Base-by-base conservation (phyloP, 1,140 invertebrate genomes). In the Plodia interpunctella region DNA sequence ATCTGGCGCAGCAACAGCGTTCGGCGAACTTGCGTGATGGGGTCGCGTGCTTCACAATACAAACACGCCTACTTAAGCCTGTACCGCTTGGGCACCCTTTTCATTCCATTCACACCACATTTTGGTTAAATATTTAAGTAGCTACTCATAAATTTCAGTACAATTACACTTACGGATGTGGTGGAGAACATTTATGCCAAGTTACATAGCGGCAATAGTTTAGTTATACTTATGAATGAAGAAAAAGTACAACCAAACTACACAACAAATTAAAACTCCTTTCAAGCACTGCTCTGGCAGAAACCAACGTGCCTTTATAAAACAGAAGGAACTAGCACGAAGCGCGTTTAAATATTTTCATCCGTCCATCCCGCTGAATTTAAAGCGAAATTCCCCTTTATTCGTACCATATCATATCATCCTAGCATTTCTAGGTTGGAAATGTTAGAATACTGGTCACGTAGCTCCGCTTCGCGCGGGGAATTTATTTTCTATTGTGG, bases 401-500 rank as follows among this genome's bases (percentile, higher is more conserved):
- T 17, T 44, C 5, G 4, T 35, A 9, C 32, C 13, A 44, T 44
- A 5, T 17, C n/a, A 13, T 15, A 15, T 44, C 38, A 15, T 44
- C 15, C 38, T 44, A 44, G 38, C n/a, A 44, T 44, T n/a, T 6
- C 35, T 38, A 38, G 35, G 5, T 38, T 11, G n/a, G n/a, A n/a
- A n/a, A 25, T 25, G 21, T 25, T 25, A 44, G 38, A 44, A 44
- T 15, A 44, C 38, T 10, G 38, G 38, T 44, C 38, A 44, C 38
- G 38, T 15, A 44, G 13, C 13, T n/a, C n/a, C 32, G 32, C 13
- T 35, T 35, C 13, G 32, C 32, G 32, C 32, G 32, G 21, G 21
- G 38, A n/a, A 44, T 44, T 15, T 44, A n/a, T 44, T 44, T 44
- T 44, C 38, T 44, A 44, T 44, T 44, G 30, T 32, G 30, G 30